Base-by-base conservation (phyloP, 2,888 invertebrate species). In the Aelia acuminata region DNA sequence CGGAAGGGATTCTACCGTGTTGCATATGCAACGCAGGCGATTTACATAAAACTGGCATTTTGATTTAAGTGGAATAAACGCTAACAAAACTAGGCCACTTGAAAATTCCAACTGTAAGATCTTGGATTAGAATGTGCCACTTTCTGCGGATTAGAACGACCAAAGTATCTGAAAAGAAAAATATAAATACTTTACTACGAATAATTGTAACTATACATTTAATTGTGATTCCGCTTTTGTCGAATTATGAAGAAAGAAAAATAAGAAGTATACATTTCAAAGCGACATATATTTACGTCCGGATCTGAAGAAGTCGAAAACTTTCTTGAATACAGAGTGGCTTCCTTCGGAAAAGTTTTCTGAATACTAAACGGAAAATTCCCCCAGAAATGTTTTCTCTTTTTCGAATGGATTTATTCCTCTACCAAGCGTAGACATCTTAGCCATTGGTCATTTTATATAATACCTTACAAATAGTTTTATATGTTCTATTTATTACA, bases 1-100 rank as follows among this genome's bases (percentile, higher is more conserved):
- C 11, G 63, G 31, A 70, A 70, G 63, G 63, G 63, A 70, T 70
- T 70, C 63, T 7, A 35, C 63, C 1, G 63, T 22, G 35, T 35
- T 70, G 35, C 63, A 70, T 70, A 70, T 70, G 63, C 63, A 70
- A 70, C 63, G 22, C 35, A 2, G 63, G 2, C 7, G 35, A 70
- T 70, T 70, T 70, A 35, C 63, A 70, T 70, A 70, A 70, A 70
- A 13, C 35, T 35, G 63, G 35, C 18, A 35, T 70, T 70, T 35
- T 70, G 35, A 70, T 70, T 70, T 70, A 70, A 70, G 63, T 70
- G 35, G 63, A 31, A 70, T 35, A 70, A 70, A 31, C 63, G 63
- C 31, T 70, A 1, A 5, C 31, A 35, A 70, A 70, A 70, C 31
- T 70, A 70, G 63, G 63, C 31, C 63, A 70, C 63, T 70, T 70